Base-by-base conservation (phyloP, 2,113 vertebrate genomes). In the Halichoerus grypus region DNA sequence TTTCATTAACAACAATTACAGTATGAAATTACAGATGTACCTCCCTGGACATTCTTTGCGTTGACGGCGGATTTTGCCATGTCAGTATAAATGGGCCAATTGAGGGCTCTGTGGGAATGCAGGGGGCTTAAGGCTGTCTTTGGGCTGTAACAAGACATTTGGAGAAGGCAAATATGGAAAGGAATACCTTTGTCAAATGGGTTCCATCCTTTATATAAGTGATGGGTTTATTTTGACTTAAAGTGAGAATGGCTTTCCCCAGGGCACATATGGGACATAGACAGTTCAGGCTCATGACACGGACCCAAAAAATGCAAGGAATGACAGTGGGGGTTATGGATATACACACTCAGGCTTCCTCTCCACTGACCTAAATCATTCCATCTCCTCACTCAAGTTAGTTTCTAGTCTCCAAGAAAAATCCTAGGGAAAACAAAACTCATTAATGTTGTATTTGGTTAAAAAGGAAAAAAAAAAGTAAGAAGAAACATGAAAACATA, bases 401-500 rank as follows among this genome's bases (percentile, higher is more conserved):
- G 33, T 53, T 77, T 72, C 59, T 42, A n/a, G 71, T 76, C 92
- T 57, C 11, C 51, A 67, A 85, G 46, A 87, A 93, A 92, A 69
- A 31, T 8, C 94, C 67, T 71, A 31, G 42, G 15, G 61, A 57
- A 93, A 82, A 55, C 12, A 76, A 51, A 86, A 81, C 1, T 87
- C 59, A 55, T 88, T 85, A 49, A 59, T 76, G 31, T 72, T 42
- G 15, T 69, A 36, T 22, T 88, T 71, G 12, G 22, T 86, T 79
- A 19, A 65, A 86, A 91, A 31, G 51, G 31, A 0, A 3, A 16
- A 33, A 31, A 63, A 63, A 67, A 63, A 15, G 19, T 31, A 59
- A 86, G 88, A 97, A 69, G 86, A 69, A 5, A 85, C 28, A 26
- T 46, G 93, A 71, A 76, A 94, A 98, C 95, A 94, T n/a, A 87